A percentile compares a stretch with the other conserved stretches of the same genome.
Evolutionary conservation across 1,140 invertebrate genomes (phyloP).

Genomic region (Streblospio benedicti): DNA sequence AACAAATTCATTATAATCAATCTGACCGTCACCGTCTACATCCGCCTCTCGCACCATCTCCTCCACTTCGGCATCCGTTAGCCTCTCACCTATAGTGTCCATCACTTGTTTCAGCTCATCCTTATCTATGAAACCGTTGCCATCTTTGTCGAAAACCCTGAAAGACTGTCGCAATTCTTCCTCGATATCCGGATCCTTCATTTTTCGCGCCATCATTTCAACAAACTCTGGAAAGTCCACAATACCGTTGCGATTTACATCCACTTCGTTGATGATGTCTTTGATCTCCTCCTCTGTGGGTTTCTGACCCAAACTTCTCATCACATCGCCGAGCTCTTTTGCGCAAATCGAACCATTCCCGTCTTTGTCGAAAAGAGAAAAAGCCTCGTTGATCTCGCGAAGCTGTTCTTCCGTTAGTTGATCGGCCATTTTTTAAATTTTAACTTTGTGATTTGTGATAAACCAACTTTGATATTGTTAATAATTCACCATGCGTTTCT

Average conservation of each 20-base stretch:
- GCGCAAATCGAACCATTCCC: slow-evolving; percentile 14
- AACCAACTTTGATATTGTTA: too few relatives aligned
- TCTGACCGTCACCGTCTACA: neutral
- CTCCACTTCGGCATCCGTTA: neutral
- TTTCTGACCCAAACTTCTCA: neutral
- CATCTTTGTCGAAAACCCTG: slow-evolving; percentile 80
- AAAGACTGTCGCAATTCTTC: slow-evolving; percentile 80
- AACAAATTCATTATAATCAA: neutral
- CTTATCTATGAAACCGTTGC: slow-evolving; percentile 58
- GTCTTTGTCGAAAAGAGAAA: slow-evolving; percentile 20
- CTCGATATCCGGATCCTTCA: slow-evolving; percentile 97
- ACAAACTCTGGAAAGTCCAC: slow-evolving; percentile 93
- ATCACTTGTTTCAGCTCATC: neutral
- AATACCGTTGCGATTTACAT: slow-evolving; percentile 96
- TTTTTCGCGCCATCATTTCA: slow-evolving; percentile 93
- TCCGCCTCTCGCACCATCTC: neutral
- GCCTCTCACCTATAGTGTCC: neutral
- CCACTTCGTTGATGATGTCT: slow-evolving; percentile 86
- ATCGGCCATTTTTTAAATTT: too few relatives aligned
- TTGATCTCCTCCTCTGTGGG: neutral
- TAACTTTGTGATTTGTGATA: too few relatives aligned
- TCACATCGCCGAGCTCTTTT: neutral
- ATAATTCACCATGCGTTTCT: too few relatives aligned
- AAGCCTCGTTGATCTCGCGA: slow-evolving; percentile 47
- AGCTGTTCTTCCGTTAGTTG: slow-evolving; percentile 99